Evolutionary conservation across 2,797 vertebrate species (phyloP).

Genomic region (Okamejei kenojei): DNA sequence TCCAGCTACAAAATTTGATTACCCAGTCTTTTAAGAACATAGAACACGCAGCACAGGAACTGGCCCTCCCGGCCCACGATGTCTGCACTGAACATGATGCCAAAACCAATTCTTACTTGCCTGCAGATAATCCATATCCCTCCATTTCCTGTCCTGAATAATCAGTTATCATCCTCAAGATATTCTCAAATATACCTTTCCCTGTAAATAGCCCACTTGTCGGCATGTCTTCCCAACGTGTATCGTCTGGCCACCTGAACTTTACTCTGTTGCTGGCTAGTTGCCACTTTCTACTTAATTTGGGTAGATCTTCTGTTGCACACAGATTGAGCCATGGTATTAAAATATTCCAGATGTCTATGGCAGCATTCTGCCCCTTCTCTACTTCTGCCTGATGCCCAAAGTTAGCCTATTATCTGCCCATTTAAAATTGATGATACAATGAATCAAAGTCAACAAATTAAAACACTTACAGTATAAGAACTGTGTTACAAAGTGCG

Average conservation of each 20-base stretch:
- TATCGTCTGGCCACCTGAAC: not conserved
- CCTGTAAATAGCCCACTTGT: not conserved
- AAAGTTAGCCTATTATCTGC: too few relatives aligned
- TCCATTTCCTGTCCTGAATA: not conserved
- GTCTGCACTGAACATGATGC: too few relatives aligned
- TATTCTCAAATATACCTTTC: not conserved
- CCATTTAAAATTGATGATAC: not conserved
- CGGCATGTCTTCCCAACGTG: not conserved
- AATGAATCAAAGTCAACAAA: not conserved
- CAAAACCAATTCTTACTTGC: too few relatives aligned
- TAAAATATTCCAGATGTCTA: not conserved
- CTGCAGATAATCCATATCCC: too few relatives aligned
- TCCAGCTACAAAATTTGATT: not conserved
- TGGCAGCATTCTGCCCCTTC: not conserved
- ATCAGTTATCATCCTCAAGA: not conserved
- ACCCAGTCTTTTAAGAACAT: not conserved
- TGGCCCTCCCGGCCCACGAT: too few relatives aligned
- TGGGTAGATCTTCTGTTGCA: too few relatives aligned
- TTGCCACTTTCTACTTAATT: not conserved
- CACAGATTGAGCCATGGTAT: not conserved
- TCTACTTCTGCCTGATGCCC: too few relatives aligned
- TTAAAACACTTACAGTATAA: not conserved
- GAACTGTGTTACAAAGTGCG: not conserved
- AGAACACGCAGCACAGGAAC: too few relatives aligned
- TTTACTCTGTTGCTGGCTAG: not conserved